Evolutionary conservation across 1,140 invertebrate genomes (phyloP).

Genomic region (Aphis craccivora): DNA sequence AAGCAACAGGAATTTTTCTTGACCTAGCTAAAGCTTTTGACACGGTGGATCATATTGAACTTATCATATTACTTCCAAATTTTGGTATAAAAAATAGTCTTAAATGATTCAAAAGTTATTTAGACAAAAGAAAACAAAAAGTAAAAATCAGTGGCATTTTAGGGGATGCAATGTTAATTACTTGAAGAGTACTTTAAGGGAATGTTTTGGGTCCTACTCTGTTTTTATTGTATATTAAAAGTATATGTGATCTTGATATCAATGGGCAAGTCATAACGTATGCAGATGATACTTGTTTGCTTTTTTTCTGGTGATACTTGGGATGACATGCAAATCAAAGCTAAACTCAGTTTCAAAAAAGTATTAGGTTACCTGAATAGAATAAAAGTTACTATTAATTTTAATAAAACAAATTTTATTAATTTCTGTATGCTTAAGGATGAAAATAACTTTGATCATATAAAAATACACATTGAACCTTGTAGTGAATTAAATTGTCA

Average conservation of each 20-base stretch:
- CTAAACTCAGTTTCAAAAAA: too few relatives aligned
- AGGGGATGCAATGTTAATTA: neutral
- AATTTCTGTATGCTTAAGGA: too few relatives aligned
- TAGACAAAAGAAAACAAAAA: neutral
- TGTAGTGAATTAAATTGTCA: too few relatives aligned
- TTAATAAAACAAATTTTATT: too few relatives aligned
- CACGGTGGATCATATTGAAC: neutral
- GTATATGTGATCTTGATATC: neutral
- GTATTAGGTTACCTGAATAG: too few relatives aligned
- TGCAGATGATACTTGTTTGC: neutral
- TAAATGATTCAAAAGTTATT: neutral
- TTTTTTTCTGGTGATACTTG: neutral
- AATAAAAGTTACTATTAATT: too few relatives aligned
- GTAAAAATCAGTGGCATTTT: neutral
- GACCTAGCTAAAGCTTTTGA: neutral
- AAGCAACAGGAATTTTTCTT: neutral
- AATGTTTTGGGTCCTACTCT: neutral
- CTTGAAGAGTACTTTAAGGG: neutral
- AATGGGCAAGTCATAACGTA: neutral
- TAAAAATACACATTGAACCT: too few relatives aligned
- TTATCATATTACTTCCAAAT: neutral
- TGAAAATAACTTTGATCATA: too few relatives aligned
- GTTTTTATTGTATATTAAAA: neutral
- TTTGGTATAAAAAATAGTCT: neutral
- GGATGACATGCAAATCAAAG: too few relatives aligned